Conservation (phyloP, 2,797 vertebrate species). For the Emys orbicularis region DNA sequence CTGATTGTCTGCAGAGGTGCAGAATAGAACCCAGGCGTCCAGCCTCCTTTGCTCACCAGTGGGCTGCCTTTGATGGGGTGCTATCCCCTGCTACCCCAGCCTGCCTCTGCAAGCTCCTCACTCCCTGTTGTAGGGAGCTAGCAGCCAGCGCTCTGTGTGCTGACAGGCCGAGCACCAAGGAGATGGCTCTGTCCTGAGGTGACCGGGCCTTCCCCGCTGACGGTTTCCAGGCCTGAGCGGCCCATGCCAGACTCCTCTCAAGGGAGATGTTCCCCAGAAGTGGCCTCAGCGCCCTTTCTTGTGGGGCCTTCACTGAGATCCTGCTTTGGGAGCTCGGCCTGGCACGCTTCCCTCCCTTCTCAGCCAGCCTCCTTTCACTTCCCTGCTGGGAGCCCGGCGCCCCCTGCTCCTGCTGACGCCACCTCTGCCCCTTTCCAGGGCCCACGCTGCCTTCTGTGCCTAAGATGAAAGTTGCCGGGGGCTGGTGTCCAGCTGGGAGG, state of each 20-base stretch:
- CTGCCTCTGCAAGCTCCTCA: background rate
- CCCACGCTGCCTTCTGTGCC: accelerated
- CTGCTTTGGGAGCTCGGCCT: accelerated
- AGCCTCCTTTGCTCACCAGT: background rate
- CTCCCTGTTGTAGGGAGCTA: background rate
- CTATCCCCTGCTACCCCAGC: background rate
- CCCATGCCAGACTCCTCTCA: background rate
- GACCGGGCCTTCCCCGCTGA: background rate
- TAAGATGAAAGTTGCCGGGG: background rate
- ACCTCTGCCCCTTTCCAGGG: background rate
- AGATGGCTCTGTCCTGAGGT: background rate
- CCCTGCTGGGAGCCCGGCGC: background rate
- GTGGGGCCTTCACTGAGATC: accelerated
- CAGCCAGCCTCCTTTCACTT: accelerated
- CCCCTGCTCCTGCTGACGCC: too few species aligned
- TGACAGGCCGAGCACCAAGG: background rate
- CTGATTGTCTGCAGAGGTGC: background rate
- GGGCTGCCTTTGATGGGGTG: too few species aligned
- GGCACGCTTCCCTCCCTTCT: accelerated
- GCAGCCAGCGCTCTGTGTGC: accelerated
- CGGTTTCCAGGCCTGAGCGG: background rate
- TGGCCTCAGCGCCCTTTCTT: accelerated
- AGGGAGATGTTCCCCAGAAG: accelerated
- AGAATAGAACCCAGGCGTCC: background rate
- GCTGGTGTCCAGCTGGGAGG: accelerated